Conservation (phyloP, 1,140 invertebrate genomes). For the Cherax quadricarinatus region DNA sequence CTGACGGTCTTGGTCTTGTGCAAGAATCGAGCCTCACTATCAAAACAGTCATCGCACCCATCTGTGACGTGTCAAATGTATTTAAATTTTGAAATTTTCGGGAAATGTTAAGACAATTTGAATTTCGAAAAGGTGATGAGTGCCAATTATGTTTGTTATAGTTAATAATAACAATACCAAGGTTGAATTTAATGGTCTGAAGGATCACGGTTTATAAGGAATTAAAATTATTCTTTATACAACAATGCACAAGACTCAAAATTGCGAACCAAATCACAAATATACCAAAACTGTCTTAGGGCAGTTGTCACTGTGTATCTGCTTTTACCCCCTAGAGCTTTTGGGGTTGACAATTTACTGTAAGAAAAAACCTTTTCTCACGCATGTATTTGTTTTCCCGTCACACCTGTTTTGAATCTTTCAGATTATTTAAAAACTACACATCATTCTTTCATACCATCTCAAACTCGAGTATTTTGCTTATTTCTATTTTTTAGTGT, state of each 20-base stretch:
- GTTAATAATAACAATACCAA: background rate
- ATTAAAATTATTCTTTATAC: background rate
- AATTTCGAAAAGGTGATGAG: background rate
- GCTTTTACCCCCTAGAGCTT: conserved; percentile 14
- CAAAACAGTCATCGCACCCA: background rate
- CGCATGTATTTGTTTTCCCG: conserved; percentile 13
- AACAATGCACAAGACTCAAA: conserved; percentile 50
- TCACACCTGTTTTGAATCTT: conserved; percentile 54
- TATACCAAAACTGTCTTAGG: conserved; percentile 43
- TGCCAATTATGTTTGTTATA: background rate
- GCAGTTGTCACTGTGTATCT: conserved; percentile 26
- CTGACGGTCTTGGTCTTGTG: conserved; percentile 35
- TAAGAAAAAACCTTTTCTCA: conserved; percentile 35
- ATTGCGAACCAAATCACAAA: conserved; percentile 39
- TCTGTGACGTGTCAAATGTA: background rate
- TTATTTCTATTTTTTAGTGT: conserved; percentile 44
- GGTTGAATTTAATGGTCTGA: background rate
- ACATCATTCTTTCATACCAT: conserved; percentile 32
- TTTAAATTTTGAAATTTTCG: no score
- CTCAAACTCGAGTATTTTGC: conserved; percentile 35
- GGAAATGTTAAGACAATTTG: background rate
- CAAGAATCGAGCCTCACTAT: background rate
- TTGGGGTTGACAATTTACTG: conserved; percentile 22
- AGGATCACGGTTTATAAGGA: conserved; percentile 7
- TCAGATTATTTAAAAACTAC: conserved; percentile 56